phyloP scores from a whole-genome alignment of 2,797 vertebrate species.

The Acrossocheilus wenchowensis region DNA sequence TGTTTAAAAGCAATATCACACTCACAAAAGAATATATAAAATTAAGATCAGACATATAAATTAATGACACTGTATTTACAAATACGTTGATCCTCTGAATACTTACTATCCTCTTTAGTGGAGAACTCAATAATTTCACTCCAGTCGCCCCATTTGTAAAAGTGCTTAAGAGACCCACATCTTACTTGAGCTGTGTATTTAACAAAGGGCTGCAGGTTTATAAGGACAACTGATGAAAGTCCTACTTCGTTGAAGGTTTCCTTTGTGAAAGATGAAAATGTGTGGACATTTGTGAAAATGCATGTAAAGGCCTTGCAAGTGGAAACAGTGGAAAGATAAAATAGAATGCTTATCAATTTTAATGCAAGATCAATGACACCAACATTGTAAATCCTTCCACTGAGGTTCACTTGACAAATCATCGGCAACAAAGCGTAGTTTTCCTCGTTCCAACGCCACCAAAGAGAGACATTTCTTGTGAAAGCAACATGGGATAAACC shows the following conservation, averaged over 20 bases:
- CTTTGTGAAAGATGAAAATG: constrained; percentile 15
- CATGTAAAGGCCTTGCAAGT: neutral
- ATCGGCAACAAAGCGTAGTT: constrained; percentile 58
- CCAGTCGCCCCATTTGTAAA: constrained; percentile 77
- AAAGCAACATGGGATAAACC: neutral
- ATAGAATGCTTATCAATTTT: neutral
- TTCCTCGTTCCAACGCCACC: constrained; percentile 63
- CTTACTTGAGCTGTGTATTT: constrained; percentile 53
- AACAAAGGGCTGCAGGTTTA: constrained; percentile 65
- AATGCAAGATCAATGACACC: constrained; percentile 43
- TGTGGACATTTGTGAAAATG: neutral
- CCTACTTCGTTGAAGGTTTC: constrained; percentile 54
- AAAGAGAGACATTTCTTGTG: constrained; percentile 64
- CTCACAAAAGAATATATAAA: neutral
- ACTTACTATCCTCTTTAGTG: constrained; percentile 73
- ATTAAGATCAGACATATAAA: neutral
- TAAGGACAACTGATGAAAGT: constrained; percentile 50
- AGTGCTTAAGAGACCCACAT: constrained; percentile 65
- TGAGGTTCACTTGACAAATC: constrained; percentile 66
- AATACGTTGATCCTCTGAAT: neutral
- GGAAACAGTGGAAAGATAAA: neutral
- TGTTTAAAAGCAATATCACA: neutral
- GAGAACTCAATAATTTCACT: constrained; percentile 56
- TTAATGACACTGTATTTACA: neutral
- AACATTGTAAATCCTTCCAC: constrained; percentile 55